These are phyloP conservation scores for Noctua pronuba DNA, from an alignment of 2,888 invertebrate species.

Conservation along the genomic window DNA sequence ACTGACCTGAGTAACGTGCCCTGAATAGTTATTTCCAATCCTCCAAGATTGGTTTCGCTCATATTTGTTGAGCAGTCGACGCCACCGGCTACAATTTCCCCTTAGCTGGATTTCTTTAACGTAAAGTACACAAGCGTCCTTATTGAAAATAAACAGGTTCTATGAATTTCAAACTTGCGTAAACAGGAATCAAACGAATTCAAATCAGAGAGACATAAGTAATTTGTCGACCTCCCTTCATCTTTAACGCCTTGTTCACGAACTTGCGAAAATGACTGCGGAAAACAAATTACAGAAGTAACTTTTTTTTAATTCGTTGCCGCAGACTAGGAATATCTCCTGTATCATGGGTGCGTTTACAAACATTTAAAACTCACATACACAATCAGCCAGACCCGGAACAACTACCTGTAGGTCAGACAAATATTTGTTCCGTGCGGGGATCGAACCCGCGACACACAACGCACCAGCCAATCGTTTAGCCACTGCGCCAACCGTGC, in stretches of 20 bases:
- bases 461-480: no score
- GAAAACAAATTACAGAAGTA: background rate
- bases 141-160: constrained; percentile 38
- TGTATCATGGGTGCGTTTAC: no score
- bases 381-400: no score
- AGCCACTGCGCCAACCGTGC: no score
- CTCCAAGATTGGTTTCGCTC: constrained; percentile 32
- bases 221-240: background rate
- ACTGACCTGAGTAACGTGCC: constrained; percentile 25
- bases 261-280: background rate
- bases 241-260: no score
- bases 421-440: no score
- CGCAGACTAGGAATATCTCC: no score
- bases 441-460: no score
- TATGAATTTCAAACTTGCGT: constrained; percentile 27
- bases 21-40: constrained; percentile 39
- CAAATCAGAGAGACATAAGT: constrained; percentile 22
- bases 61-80: constrained; percentile 30
- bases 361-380: no score
- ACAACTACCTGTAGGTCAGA: no score
- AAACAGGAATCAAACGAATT: constrained; percentile 42
- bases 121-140: constrained; percentile 25
- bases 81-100: constrained; percentile 21
- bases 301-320: no score
- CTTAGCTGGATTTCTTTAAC: constrained; percentile 35